These are phyloP conservation scores for Dynastes maya DNA, from an alignment of 2,888 invertebrate genomes.

Conservation along the genomic window DNA sequence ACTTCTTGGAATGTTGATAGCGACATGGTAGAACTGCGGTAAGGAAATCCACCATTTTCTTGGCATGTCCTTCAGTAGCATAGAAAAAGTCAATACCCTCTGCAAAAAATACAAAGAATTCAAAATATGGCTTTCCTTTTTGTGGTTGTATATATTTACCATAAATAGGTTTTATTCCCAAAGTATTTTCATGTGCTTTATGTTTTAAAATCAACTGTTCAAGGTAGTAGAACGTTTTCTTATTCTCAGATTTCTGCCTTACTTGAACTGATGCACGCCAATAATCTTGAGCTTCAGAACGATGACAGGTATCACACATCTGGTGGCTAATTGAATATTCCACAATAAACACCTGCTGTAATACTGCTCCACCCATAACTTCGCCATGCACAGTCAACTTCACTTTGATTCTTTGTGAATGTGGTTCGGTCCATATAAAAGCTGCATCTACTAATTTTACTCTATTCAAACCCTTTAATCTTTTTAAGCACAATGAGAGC, in stretches of 20 bases:
- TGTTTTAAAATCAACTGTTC: constrained; percentile 98
- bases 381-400: constrained; percentile 97
- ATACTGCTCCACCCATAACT: constrained; percentile 89
- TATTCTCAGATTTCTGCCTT: constrained; percentile 90
- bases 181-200: constrained; percentile 90
- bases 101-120: constrained; percentile 66
- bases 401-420: constrained; percentile 97
- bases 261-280: constrained; percentile 96
- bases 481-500: constrained; percentile 91
- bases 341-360: constrained; percentile 96
- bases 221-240: constrained; percentile 97
- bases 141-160: constrained; percentile 71
- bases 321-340: constrained; percentile 93
- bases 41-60: constrained; percentile 97
- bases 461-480: constrained; percentile 89
- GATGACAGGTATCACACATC: constrained; percentile 98
- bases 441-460: constrained; percentile 96
- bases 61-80: constrained; percentile 88
- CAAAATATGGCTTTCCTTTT: constrained; percentile 31
- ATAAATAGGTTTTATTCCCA: constrained; percentile 89
- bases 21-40: constrained; percentile 90
- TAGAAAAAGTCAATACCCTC: constrained; percentile 98
- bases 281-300: constrained; percentile 96
- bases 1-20: constrained; percentile 91
- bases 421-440: constrained; percentile 99